Evolutionary conservation across 2,888 invertebrate species (phyloP).

Genomic region (Dynastes grantii): DNA sequence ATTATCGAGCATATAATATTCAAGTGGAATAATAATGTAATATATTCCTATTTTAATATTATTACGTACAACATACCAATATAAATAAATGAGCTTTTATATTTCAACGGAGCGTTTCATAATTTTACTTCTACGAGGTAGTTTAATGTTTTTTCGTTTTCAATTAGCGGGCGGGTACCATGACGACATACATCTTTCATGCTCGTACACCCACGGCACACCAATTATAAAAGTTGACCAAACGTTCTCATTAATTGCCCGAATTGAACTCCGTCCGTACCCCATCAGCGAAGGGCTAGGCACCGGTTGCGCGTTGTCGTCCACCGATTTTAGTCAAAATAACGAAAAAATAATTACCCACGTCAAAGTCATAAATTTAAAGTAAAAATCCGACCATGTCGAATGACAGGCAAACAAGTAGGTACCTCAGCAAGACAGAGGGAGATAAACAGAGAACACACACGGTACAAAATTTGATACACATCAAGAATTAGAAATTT

Average conservation of each 20-base stretch:
- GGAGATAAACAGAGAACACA: constrained; percentile 53
- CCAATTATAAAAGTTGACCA: constrained; percentile 45
- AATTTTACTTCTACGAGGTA: not conserved
- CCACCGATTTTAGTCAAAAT: constrained; percentile 41
- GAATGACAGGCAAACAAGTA: constrained; percentile 45
- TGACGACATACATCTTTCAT: constrained; percentile 35
- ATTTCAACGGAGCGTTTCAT: not conserved
- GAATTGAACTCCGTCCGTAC: constrained; percentile 41
- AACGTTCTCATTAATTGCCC: constrained; percentile 44
- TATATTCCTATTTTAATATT: no score
- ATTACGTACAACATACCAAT: no score
- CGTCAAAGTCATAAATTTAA: constrained; percentile 58
- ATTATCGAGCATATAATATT: no score
- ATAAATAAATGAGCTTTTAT: not conserved
- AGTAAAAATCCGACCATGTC: constrained; percentile 51
- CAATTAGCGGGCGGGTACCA: constrained; percentile 24
- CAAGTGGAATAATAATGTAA: no score
- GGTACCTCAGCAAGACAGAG: constrained; percentile 22
- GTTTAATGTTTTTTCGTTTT: constrained; percentile 37
- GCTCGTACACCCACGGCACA: constrained; percentile 16
- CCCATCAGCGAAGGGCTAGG: constrained; percentile 22
- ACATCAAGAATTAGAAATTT: constrained; percentile 62
- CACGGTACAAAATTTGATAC: constrained; percentile 56
- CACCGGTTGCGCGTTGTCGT: constrained; percentile 13
- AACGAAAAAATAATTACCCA: constrained; percentile 59